A percentile compares a stretch with the other conserved stretches of the same genome.
These are phyloP conservation scores for Xestobium rufovillosum DNA, from an alignment of 2,888 invertebrate species.

Conservation along the genomic window DNA sequence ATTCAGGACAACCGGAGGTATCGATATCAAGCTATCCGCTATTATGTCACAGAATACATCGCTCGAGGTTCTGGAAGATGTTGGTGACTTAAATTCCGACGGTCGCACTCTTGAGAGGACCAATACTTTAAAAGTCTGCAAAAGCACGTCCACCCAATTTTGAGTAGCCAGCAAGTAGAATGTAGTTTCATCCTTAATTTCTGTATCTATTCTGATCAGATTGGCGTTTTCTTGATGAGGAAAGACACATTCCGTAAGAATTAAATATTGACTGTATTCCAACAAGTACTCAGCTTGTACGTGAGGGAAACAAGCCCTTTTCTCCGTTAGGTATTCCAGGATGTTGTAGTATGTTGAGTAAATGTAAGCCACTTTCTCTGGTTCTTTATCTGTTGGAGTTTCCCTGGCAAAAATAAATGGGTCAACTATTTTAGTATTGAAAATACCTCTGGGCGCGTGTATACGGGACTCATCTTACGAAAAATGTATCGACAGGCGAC, in stretches of 20 bases:
- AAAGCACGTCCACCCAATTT: slow-evolving; percentile 55
- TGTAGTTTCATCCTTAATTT: slow-evolving; percentile 16
- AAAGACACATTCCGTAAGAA: slow-evolving; percentile 21
- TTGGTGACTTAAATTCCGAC: no score
- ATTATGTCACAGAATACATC: no score
- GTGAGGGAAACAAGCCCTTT: slow-evolving; percentile 40
- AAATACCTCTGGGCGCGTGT: no score
- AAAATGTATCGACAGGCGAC: no score
- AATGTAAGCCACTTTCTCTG: slow-evolving; percentile 27
- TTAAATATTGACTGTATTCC: slow-evolving; percentile 38
- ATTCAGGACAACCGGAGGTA: no score
- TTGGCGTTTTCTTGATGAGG: slow-evolving; percentile 15
- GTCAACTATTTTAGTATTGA: no score
- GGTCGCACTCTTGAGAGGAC: slow-evolving; percentile 47
- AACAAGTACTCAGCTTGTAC: slow-evolving; percentile 40
- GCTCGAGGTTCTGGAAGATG: no score
- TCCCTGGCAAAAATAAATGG: no score
- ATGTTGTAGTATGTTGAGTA: slow-evolving; percentile 35
- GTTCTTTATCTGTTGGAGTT: slow-evolving; percentile 13
- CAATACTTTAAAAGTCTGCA: slow-evolving; percentile 55
- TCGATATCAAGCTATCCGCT: no score
- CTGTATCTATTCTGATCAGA: slow-evolving; percentile 11
- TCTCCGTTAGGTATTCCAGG: slow-evolving; percentile 34
- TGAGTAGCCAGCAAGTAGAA: slow-evolving; percentile 37
- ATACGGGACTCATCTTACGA: no score